These are phyloP conservation scores for Encarsia formosa DNA, from an alignment of 2,888 invertebrate genomes.

Conservation along the genomic window DNA sequence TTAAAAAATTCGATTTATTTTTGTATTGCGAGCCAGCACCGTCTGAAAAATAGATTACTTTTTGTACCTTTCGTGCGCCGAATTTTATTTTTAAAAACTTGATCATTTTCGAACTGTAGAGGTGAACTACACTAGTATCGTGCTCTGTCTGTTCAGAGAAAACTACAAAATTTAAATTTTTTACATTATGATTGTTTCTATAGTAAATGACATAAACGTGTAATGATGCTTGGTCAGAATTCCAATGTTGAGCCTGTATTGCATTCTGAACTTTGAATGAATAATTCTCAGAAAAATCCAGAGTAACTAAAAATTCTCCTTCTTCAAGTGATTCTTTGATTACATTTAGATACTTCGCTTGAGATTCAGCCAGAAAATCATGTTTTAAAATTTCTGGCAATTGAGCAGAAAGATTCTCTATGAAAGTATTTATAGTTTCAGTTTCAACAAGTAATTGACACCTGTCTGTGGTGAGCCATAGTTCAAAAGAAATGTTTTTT, in stretches of 20 bases:
- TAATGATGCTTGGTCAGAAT: not conserved
- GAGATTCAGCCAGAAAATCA: not conserved
- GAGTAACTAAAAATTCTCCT: not conserved
- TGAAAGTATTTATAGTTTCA: too few species aligned
- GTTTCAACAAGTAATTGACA: too few species aligned
- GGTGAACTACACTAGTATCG: not conserved
- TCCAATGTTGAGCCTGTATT: not conserved
- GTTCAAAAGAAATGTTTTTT: conserved; percentile 6
- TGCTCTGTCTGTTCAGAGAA: not conserved
- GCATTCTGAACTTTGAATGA: not conserved
- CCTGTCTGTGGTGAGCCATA: conserved; percentile 5
- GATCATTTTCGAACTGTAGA: not conserved
- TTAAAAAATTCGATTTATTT: not conserved
- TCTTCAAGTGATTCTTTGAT: not conserved
- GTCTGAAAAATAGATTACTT: not conserved
- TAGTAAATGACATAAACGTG: not conserved
- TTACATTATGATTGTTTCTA: not conserved
- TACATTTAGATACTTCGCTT: not conserved
- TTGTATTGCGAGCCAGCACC: not conserved
- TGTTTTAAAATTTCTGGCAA: too few species aligned
- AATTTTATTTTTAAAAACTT: not conserved
- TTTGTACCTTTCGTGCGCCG: not conserved
- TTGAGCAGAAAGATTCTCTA: too few species aligned
- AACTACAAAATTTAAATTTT: not conserved
- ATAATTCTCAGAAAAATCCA: not conserved